These are phyloP conservation scores for Microtus ochrogaster DNA, from an alignment of 2,113 vertebrate genomes.

Conservation along the genomic window DNA sequence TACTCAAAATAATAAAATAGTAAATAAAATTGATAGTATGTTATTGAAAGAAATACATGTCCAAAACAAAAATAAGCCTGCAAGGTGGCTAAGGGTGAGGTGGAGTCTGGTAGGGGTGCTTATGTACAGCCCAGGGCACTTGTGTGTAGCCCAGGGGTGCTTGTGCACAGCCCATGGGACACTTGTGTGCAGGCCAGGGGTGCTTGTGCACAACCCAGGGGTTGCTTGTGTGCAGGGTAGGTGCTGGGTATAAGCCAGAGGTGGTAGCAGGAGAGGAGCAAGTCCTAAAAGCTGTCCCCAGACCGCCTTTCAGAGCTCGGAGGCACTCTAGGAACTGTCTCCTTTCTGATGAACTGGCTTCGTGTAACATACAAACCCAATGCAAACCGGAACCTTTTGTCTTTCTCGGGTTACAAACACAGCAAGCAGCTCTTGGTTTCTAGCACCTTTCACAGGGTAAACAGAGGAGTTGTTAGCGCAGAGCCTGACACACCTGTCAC, in stretches of 20 bases:
- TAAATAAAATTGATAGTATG: neutral
- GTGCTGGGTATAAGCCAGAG: too few species aligned
- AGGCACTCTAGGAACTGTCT: neutral
- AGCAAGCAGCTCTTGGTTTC: neutral
- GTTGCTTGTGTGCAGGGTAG: too few species aligned
- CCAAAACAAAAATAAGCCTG: neutral
- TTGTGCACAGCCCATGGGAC: too few species aligned
- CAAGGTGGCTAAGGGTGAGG: neutral
- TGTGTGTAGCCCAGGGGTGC: too few species aligned
- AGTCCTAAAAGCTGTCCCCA: neutral
- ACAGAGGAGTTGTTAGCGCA: neutral
- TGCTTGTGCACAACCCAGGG: too few species aligned
- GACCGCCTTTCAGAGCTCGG: neutral
- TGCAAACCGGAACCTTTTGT: neutral
- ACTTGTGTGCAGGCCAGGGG: too few species aligned
- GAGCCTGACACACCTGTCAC: neutral
- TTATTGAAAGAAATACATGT: neutral
- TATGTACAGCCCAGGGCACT: neutral
- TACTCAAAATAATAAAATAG: neutral
- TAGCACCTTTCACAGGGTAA: conserved; percentile 8
- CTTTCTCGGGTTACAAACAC: conserved; percentile 3
- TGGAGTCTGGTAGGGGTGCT: neutral
- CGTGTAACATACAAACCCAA: neutral
- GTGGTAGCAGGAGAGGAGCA: neutral
- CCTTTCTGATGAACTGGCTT: neutral